Conservation (phyloP, 2,888 invertebrate genomes). For the Liopterus haemorrhoidalis region DNA sequence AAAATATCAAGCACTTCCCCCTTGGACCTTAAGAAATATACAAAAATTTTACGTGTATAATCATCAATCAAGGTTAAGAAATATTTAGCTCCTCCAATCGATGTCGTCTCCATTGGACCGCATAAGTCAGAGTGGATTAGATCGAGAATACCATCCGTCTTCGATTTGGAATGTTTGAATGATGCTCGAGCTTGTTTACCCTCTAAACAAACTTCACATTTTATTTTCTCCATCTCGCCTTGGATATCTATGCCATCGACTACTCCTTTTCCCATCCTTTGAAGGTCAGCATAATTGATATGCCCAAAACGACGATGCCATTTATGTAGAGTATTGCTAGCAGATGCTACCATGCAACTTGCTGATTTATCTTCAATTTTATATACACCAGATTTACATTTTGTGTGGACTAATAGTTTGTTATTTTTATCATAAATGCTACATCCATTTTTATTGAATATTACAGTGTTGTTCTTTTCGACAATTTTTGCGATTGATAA, state of each 20-base stretch:
- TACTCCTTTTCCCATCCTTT: constrained; percentile 10
- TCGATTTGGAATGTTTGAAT: constrained; percentile 25
- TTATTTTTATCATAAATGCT: constrained; percentile 11
- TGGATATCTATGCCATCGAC: constrained; percentile 13
- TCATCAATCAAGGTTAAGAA: constrained; percentile 41
- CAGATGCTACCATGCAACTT: constrained; percentile 8
- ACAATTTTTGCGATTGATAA: constrained; percentile 13
- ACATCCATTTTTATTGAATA: constrained; percentile 12
- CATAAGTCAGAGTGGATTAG: constrained; percentile 40
- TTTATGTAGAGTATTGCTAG: constrained; percentile 11
- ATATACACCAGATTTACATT: constrained; percentile 3
- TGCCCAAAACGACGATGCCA: constrained; percentile 25
- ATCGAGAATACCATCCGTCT: constrained; percentile 33
- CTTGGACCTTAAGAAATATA: constrained; percentile 40
- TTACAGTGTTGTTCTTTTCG: constrained; percentile 10
- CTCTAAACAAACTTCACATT: constrained; percentile 30
- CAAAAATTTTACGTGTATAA: constrained; percentile 27
- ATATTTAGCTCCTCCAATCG: constrained; percentile 38
- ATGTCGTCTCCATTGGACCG: constrained; percentile 39
- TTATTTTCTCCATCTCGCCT: background rate
- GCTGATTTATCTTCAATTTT: constrained; percentile 8
- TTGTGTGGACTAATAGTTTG: background rate
- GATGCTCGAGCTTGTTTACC: constrained; percentile 32
- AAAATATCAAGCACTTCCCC: constrained; percentile 34
- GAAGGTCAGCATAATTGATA: constrained; percentile 20